These are phyloP conservation scores for Brachyopa scutellaris DNA, from an alignment of 2,888 invertebrate species.

Conservation along the genomic window DNA sequence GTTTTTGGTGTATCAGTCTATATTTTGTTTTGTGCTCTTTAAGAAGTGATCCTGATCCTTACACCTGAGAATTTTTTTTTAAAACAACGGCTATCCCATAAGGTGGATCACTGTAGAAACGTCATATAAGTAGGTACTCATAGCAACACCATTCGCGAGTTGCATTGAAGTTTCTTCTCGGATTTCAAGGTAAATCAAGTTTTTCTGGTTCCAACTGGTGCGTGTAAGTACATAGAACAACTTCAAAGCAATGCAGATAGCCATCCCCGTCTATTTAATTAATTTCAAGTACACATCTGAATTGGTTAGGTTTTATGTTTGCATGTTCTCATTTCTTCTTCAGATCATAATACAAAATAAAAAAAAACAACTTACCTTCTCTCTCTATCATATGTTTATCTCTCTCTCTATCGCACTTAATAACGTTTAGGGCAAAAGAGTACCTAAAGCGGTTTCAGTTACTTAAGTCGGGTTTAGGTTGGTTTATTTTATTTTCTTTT, in stretches of 20 bases:
- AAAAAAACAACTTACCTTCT: too few relatives aligned
- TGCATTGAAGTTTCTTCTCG: conserved; percentile 10
- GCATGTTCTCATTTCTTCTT: too few relatives aligned
- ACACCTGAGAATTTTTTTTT: conserved; percentile 10
- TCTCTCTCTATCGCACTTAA: background rate
- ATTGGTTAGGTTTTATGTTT: too few relatives aligned
- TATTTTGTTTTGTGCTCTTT: too few relatives aligned
- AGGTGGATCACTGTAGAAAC: too few relatives aligned
- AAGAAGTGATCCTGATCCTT: too few relatives aligned
- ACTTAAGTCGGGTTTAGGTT: conserved; percentile 56
- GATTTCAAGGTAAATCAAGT: conserved; percentile 40
- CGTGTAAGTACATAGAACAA: too few relatives aligned
- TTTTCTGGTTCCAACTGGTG: conserved; percentile 46
- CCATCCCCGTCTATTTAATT: conserved; percentile 1
- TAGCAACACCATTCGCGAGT: background rate
- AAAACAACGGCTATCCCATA: too few relatives aligned
- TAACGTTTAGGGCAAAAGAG: too few relatives aligned
- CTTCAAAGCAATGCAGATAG: conserved; percentile 18
- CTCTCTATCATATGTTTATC: background rate
- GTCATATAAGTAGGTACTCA: too few relatives aligned
- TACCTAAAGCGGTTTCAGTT: conserved; percentile 45
- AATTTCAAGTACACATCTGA: conserved; percentile 12
- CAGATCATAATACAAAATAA: background rate
- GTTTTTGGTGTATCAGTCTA: too few relatives aligned
- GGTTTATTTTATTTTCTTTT: conserved; percentile 1